Base-by-base conservation (phyloP, 2,113 vertebrate species). In the Microcebus griseorufus region DNA sequence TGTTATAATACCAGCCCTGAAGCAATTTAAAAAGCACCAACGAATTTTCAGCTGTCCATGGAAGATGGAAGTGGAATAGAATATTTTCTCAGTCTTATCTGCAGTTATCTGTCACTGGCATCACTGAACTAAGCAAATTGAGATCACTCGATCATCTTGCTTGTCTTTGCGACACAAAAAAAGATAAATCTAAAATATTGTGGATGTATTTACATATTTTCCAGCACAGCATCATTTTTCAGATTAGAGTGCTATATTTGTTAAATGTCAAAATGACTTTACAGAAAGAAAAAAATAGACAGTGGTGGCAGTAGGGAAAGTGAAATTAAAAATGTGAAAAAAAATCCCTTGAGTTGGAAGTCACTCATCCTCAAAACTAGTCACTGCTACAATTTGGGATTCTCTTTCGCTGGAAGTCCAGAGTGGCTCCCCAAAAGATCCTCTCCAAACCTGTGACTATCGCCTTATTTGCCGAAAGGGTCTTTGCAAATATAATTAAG, bases 241-340 rank as follows among this genome's bases (percentile, higher is more conserved):
- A 37, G 22, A 89, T 58, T 64, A 53, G 37, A 72, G 60, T 53
- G 29, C 75, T 88, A 10, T 60, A 65, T 58, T 93, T 82, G 55
- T 73, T 65, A 62, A 93, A 72, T 76, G 51, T 93, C 65, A 83
- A 87, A 95, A 85, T 96, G 45, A 88, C 22, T 58, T 67, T 53
- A 29, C 20, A 62, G n/a, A 60, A 90, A 86, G 20, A 79, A 85
- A 93, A 93, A 83, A 55, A 73, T 8, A 22, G n/a, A 23, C 17
- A n/a, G 55, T 25, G 6, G 39, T 60, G 53, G 5, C 25, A 73
- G 48, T 14, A 34, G 32, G 73, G 48, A 65, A 95, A 60, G 9
- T 69, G 5, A 76, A 65, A 96, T 60, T 88, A 55, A 83, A 80
- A 23, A 69, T 18, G 32, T 11, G 12, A 90, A 88, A 64, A 64